Percentiles rank a stretch among this genome's conserved stretches.
phyloP scores from a whole-genome alignment of 2,888 invertebrate species.

The Xestobium rufovillosum region DNA sequence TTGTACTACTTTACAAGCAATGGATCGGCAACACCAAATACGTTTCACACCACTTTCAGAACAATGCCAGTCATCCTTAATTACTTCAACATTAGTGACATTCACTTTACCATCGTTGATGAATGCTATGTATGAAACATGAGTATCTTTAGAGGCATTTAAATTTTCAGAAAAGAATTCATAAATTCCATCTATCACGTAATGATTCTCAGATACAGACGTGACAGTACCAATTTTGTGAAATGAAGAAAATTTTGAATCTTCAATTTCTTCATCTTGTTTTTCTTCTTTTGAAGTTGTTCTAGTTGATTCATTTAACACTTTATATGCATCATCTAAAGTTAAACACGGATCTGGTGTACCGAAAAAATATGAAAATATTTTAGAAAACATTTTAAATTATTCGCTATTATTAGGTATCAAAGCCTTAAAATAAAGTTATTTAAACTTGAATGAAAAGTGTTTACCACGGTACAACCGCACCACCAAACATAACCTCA shows the following conservation, averaged over 20 bases:
- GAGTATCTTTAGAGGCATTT: constrained; percentile 48
- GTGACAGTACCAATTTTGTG: constrained; percentile 52
- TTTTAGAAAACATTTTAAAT: too few relatives aligned
- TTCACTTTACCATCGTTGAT: constrained; percentile 32
- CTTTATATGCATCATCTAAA: constrained; percentile 23
- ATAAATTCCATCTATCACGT: constrained; percentile 54
- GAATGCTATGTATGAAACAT: constrained; percentile 42
- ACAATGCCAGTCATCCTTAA: constrained; percentile 32
- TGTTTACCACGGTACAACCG: too few relatives aligned
- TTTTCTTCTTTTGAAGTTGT: constrained; percentile 8
- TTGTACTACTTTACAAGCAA: constrained; percentile 42
- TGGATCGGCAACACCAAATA: constrained; percentile 30
- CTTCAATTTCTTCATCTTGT: constrained; percentile 10
- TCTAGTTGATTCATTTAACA: constrained; percentile 16
- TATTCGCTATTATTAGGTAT: too few relatives aligned
- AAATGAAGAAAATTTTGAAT: constrained; percentile 25
- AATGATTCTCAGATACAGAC: constrained; percentile 43
- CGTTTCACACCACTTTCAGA: constrained; percentile 43
- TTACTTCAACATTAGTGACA: constrained; percentile 39
- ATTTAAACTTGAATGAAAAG: too few relatives aligned
- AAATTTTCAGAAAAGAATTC: constrained; percentile 45
- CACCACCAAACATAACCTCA: too few relatives aligned
- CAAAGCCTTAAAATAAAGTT: too few relatives aligned
- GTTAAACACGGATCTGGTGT: too few relatives aligned
- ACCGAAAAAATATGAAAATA: too few relatives aligned